Percentiles rank a stretch among this genome's conserved stretches.
phyloP scores from a whole-genome alignment of 2,888 invertebrate species.

The Scaptomyza reducta region DNA sequence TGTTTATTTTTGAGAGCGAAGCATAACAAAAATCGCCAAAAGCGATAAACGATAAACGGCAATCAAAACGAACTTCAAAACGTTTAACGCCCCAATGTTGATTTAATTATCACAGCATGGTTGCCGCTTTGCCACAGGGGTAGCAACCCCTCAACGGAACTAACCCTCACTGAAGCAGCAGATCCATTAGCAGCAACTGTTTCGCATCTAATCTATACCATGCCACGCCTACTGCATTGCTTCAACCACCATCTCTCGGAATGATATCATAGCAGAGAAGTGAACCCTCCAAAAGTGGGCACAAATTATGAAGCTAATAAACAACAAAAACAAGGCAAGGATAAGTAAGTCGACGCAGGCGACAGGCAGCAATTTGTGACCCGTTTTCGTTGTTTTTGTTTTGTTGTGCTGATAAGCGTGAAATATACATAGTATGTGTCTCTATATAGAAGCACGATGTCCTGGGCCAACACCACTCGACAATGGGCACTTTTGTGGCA shows the following conservation, averaged over 20 bases:
- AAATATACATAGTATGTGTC: slow-evolving; percentile 67
- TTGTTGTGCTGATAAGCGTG: slow-evolving; percentile 76
- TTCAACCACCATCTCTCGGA: slow-evolving; percentile 47
- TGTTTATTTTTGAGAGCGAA: slow-evolving; percentile 17
- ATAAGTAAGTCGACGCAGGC: slow-evolving; percentile 32
- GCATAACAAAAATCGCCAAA: slow-evolving; percentile 23
- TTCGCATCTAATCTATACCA: slow-evolving; percentile 74
- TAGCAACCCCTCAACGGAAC: slow-evolving; percentile 31
- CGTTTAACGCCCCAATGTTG: slow-evolving; percentile 66
- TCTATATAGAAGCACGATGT: slow-evolving; percentile 29
- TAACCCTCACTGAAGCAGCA: slow-evolving; percentile 12
- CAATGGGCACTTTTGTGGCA: slow-evolving; percentile 35
- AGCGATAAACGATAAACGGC: slow-evolving; percentile 54
- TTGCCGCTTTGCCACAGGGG: slow-evolving; percentile 44
- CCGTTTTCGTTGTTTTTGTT: slow-evolving; percentile 6
- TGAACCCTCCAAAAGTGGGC: slow-evolving; percentile 54
- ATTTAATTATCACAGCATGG: slow-evolving; percentile 80
- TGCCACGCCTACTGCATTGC: slow-evolving; percentile 64
- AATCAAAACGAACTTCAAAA: slow-evolving; percentile 71
- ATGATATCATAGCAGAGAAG: slow-evolving; percentile 18
- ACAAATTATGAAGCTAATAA: slow-evolving; percentile 80
- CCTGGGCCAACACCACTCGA: slow-evolving; percentile 55
- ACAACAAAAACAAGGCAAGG: slow-evolving; percentile 60
- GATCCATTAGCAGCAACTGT: slow-evolving; percentile 70
- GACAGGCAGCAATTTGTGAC: slow-evolving; percentile 60